Base-by-base conservation (phyloP, 2,888 invertebrate species). In the Nycteola revayana region DNA sequence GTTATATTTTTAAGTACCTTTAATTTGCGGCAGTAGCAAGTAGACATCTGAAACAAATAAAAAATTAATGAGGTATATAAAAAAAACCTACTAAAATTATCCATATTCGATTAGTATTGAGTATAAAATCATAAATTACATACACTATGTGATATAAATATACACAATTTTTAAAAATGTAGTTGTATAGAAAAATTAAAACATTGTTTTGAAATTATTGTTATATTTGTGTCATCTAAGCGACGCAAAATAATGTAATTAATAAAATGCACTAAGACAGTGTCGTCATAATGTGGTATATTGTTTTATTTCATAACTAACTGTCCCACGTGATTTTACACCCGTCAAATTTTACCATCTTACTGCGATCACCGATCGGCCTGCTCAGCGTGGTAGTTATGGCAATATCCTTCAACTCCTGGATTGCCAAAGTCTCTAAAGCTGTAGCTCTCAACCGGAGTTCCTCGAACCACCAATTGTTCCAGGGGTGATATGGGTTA, bases 131-230 rank as follows among this genome's bases (percentile, higher is more conserved):
- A 54, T 52, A 68, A 32, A 28, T 28, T 36, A 71, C 69, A 75
- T 76, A 77, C 68, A 72, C 69, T 73, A 82, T 86, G 85, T 86
- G 85, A 86, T 87, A 86, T 66, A 66, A 59, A 68, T 85, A 83
- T 85, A 87, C 82, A 86, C 84, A 82, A 75, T 81, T 85, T 85
- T 76, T 81, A 69, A 78, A 18, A 72, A 64, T 54, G 77, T 86
- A 87, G 84, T 56, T 69, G 44, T 56, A 68, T 78, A 78, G 72
- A 59, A 23, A 14, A 57, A 68, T 62, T 52, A 64, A 66, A 34
- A 33, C 58, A 73, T 75, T 73, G 75, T 80, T 80, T 82, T 75
- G 35, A 76, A 67, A 61, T 71, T 66, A 75, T 78, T 82, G 77
- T 79, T 82, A 79, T 75, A 74, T 57, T 61, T 64, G 64, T 71